Evolutionary conservation across 2,888 invertebrate genomes (phyloP).

Genomic region (Sericinus montela): DNA sequence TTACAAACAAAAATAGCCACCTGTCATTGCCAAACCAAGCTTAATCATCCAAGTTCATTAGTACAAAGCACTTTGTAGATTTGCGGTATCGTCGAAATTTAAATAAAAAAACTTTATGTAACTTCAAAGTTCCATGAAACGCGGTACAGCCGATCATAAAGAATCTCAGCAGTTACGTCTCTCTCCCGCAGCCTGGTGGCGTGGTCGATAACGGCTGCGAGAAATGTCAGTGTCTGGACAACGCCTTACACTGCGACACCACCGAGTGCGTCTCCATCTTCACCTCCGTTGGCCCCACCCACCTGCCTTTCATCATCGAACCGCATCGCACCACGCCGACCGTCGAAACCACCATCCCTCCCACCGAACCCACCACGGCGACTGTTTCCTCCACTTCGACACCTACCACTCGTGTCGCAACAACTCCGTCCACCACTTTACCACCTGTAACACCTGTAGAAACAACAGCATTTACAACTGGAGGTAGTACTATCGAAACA

Average conservation of each 20-base stretch:
- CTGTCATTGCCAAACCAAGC: no score
- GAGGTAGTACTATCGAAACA: neutral
- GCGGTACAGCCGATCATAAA: no score
- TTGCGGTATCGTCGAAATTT: no score
- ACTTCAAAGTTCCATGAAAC: no score
- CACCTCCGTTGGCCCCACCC: conserved; percentile 34
- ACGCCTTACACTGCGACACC: conserved; percentile 84
- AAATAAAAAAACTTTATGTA: no score
- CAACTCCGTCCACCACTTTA: neutral
- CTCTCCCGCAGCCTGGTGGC: conserved; percentile 81
- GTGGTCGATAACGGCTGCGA: conserved; percentile 81
- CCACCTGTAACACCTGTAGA: conserved; percentile 8
- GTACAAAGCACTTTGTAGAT: no score
- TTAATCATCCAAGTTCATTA: no score
- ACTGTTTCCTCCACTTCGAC: conserved; percentile 13
- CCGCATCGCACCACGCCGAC: conserved; percentile 12
- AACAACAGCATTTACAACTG: conserved; percentile 7
- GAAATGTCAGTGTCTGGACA: conserved; percentile 89
- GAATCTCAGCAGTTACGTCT: no score
- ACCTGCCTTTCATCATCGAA: conserved; percentile 33
- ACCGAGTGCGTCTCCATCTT: conserved; percentile 58
- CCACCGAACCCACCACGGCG: conserved; percentile 2
- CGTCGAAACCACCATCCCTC: conserved; percentile 3
- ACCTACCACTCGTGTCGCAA: neutral
- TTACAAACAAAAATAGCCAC: no score